A percentile compares a stretch with the other conserved stretches of the same genome.
phyloP scores from a whole-genome alignment of 2,113 vertebrate genomes.

The Neotragus moschatus region DNA sequence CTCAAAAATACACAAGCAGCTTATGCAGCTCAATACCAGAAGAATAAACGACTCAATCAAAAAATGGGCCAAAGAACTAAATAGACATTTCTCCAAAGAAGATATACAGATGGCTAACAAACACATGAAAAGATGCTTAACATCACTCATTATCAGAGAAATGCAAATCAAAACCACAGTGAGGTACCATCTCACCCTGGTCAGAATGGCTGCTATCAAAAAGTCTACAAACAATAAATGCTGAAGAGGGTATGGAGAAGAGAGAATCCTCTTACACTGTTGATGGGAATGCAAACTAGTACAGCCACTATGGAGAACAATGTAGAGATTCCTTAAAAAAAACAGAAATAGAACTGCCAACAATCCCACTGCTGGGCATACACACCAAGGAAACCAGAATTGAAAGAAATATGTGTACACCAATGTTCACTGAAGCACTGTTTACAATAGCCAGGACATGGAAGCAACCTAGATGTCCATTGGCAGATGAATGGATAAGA shows the following conservation, averaged over 20 bases:
- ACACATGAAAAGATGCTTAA: too few species aligned
- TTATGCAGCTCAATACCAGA: too few species aligned
- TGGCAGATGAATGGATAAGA: too few species aligned
- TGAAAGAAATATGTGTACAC: fast-evolving
- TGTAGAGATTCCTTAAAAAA: not conserved
- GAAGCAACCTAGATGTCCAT: too few species aligned
- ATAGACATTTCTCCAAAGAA: too few species aligned
- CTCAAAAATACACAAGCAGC: not conserved
- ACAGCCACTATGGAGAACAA: not conserved
- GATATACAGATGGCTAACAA: too few species aligned
- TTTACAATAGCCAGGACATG: not conserved
- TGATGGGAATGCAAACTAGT: not conserved
- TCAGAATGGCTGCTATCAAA: too few species aligned
- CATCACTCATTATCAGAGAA: too few species aligned
- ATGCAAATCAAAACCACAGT: too few species aligned
- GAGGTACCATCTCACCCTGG: too few species aligned
- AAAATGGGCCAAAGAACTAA: too few species aligned
- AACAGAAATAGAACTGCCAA: not conserved
- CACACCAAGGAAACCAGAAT: not conserved
- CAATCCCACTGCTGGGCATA: not conserved
- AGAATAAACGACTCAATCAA: too few species aligned
- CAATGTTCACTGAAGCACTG: not conserved
- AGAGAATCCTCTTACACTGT: not conserved
- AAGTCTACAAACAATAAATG: not conserved
- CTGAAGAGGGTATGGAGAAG: not conserved